phyloP scores from a whole-genome alignment of 2,888 invertebrate species.

The Bombyx huttoni region DNA sequence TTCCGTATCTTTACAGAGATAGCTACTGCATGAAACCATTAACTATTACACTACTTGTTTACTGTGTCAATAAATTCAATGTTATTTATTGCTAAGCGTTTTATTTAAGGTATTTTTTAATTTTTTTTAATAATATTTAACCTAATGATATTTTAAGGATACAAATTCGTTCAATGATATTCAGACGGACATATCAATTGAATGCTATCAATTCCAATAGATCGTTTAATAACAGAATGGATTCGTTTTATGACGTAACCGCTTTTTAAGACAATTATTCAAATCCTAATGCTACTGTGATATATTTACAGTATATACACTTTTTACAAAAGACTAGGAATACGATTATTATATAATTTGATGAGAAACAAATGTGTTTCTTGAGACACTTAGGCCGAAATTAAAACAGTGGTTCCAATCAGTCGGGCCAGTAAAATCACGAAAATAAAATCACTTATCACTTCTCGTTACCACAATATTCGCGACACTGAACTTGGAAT shows the following conservation, averaged over 20 bases:
- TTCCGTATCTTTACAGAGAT: constrained; percentile 4
- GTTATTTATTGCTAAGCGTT: constrained; percentile 65
- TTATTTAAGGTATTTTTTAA: constrained; percentile 24
- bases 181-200: constrained; percentile 61
- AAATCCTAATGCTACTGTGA: not conserved
- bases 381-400: not conserved
- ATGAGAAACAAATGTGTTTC: no score
- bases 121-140: constrained; percentile 24
- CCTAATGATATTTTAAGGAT: constrained; percentile 60
- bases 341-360: constrained; percentile 27
- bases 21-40: not conserved
- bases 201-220: constrained; percentile 57
- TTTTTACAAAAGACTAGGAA: constrained; percentile 58
- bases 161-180: constrained; percentile 68
- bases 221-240: constrained; percentile 43
- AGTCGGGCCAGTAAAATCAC: not conserved
- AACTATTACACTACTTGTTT: constrained; percentile 9
- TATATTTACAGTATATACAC: constrained; percentile 53
- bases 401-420: not conserved
- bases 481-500: constrained; percentile 15
- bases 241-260: constrained; percentile 24
- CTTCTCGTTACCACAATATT: constrained; percentile 11
- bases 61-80: constrained; percentile 21
- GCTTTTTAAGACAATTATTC: not conserved
- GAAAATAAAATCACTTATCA: constrained; percentile 12